phyloP scores from a whole-genome alignment of 2,797 vertebrate genomes.

The Oreochromis grahami region DNA sequence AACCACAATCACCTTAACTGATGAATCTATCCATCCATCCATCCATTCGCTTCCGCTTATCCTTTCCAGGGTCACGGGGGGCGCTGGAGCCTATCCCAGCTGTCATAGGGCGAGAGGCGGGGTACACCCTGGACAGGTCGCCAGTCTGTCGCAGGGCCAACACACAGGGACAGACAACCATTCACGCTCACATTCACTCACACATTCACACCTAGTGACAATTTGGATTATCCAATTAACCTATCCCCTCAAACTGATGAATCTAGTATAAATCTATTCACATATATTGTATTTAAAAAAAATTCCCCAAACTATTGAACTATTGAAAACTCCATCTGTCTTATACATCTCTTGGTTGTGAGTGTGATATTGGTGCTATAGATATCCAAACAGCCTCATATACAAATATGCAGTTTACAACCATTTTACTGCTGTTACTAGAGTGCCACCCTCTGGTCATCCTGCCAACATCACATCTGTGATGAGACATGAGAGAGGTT shows the following conservation, averaged over 20 bases:
- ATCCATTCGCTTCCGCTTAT: no score
- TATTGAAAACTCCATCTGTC: neutral
- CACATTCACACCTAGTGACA: no score
- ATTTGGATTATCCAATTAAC: no score
- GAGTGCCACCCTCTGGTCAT: slow-evolving; percentile 60
- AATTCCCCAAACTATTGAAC: neutral
- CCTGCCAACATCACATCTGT: neutral
- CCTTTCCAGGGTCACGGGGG: no score
- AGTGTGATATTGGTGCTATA: neutral
- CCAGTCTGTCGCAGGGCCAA: no score
- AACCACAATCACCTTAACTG: neutral
- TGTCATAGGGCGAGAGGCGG: no score
- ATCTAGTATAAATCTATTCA: neutral
- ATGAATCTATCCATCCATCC: no score
- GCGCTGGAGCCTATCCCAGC: no score
- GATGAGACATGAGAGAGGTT: neutral
- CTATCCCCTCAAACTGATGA: no score
- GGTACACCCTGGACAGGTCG: no score
- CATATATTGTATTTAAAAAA: neutral
- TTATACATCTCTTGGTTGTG: neutral
- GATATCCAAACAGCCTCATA: neutral
- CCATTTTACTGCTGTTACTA: slow-evolving; percentile 44
- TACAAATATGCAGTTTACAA: neutral
- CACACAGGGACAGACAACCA: no score
- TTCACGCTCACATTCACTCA: no score